Percentiles rank a stretch among this genome's conserved stretches.
Evolutionary conservation across 2,888 invertebrate genomes (phyloP).

Genomic region (Automeris io): DNA sequence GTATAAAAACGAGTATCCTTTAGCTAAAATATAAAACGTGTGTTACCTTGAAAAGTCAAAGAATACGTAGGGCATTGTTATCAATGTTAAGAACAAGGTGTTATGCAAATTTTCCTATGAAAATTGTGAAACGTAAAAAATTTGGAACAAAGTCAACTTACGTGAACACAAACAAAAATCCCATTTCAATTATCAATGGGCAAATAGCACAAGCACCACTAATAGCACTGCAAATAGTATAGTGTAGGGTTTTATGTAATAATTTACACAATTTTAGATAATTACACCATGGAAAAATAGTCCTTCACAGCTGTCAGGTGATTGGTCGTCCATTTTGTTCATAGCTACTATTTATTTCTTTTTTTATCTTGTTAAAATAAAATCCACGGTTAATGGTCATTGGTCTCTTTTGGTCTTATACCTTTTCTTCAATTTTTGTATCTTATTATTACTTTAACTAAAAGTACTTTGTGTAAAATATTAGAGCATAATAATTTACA

Average conservation of each 20-base stretch:
- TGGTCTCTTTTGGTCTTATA: too few species aligned
- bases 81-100: neutral
- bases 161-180: slow-evolving; percentile 21
- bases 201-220: slow-evolving; percentile 21
- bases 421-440: too few species aligned
- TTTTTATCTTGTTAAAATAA: too few species aligned
- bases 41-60: neutral
- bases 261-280: slow-evolving; percentile 50
- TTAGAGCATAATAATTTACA: too few species aligned
- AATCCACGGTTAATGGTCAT: too few species aligned
- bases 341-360: slow-evolving; percentile 1
- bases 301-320: slow-evolving; percentile 63
- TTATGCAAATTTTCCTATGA: neutral
- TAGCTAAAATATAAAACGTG: too few species aligned
- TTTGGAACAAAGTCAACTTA: slow-evolving; percentile 18
- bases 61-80: neutral
- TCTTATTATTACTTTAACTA: too few species aligned
- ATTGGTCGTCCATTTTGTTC: slow-evolving; percentile 44
- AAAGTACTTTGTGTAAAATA: too few species aligned
- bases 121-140: neutral
- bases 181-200: slow-evolving; percentile 27
- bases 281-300: slow-evolving; percentile 61
- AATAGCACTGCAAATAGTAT: slow-evolving; percentile 24
- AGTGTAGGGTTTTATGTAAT: slow-evolving; percentile 61
- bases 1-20: too few species aligned